Evolutionary conservation across 1,140 invertebrate genomes (phyloP).

Genomic region (Drosophila azteca): DNA sequence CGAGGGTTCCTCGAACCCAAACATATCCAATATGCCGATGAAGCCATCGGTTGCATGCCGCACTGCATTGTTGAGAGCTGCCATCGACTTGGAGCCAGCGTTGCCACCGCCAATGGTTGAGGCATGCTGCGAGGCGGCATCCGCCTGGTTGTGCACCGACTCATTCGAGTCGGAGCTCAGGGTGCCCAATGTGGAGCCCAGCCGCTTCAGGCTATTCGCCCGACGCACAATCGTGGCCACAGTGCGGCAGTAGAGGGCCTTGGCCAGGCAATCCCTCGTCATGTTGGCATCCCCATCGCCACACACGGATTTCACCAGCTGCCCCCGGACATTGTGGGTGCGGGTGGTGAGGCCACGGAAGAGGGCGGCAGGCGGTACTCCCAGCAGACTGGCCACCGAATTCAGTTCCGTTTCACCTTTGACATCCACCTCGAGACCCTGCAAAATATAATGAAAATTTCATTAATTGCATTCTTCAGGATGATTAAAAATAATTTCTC

Average conservation of each 20-base stretch:
- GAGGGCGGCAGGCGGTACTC: slow-evolving; percentile 90
- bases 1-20: slow-evolving; percentile 96
- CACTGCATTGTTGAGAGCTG: slow-evolving; percentile 95
- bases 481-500: slow-evolving; percentile 55
- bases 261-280: slow-evolving; percentile 94
- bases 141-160: slow-evolving; percentile 94
- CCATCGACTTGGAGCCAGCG: slow-evolving; percentile 95
- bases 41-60: slow-evolving; percentile 97
- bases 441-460: background rate
- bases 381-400: slow-evolving; percentile 92
- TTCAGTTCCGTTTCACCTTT: slow-evolving; percentile 91
- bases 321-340: slow-evolving; percentile 93
- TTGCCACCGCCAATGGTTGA: slow-evolving; percentile 92
- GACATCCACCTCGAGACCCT: slow-evolving; percentile 89
- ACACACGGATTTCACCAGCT: slow-evolving; percentile 92
- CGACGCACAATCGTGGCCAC: slow-evolving; percentile 96
- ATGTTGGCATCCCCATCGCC: slow-evolving; percentile 93
- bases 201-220: slow-evolving; percentile 95
- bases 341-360: slow-evolving; percentile 92
- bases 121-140: slow-evolving; percentile 93
- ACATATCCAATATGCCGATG: slow-evolving; percentile 97
- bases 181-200: slow-evolving; percentile 94
- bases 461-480: background rate
- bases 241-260: slow-evolving; percentile 96
- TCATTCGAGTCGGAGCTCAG: slow-evolving; percentile 95